These are phyloP conservation scores for Ypsolopha scabrella DNA, from an alignment of 2,888 invertebrate genomes.

Conservation along the genomic window DNA sequence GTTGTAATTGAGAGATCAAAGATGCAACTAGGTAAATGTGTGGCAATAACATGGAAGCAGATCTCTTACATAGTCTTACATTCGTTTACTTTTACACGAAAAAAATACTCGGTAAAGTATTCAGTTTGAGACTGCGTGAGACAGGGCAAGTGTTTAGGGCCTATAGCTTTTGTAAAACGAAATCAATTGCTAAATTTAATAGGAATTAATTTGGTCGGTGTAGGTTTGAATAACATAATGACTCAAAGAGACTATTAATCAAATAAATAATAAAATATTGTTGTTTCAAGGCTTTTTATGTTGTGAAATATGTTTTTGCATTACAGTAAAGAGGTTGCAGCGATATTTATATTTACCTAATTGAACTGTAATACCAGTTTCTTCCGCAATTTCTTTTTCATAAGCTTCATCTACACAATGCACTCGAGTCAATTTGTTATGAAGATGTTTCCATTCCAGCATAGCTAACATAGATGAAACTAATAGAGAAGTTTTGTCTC, in stretches of 20 bases:
- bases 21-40: too few relatives aligned
- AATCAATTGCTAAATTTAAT: background rate
- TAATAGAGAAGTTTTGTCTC: too few relatives aligned
- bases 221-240: background rate
- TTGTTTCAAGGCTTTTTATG: background rate
- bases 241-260: background rate
- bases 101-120: too few relatives aligned
- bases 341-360: too few relatives aligned
- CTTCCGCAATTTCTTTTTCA: background rate
- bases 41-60: too few relatives aligned
- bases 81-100: too few relatives aligned
- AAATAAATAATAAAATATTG: background rate
- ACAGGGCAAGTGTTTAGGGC: background rate
- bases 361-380: too few relatives aligned
- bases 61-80: too few relatives aligned
- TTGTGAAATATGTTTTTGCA: background rate
- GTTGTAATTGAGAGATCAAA: too few relatives aligned
- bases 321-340: too few relatives aligned
- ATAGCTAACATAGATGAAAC: too few relatives aligned
- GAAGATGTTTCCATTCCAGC: conserved; percentile 17
- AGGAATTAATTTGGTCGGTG: background rate
- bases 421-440: conserved; percentile 18
- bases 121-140: too few relatives aligned
- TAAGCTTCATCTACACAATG: background rate
- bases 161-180: background rate